A percentile compares a stretch with the other conserved stretches of the same genome.
Evolutionary conservation across 2,797 vertebrate species (phyloP).

Genomic region (Xenops minutus): DNA sequence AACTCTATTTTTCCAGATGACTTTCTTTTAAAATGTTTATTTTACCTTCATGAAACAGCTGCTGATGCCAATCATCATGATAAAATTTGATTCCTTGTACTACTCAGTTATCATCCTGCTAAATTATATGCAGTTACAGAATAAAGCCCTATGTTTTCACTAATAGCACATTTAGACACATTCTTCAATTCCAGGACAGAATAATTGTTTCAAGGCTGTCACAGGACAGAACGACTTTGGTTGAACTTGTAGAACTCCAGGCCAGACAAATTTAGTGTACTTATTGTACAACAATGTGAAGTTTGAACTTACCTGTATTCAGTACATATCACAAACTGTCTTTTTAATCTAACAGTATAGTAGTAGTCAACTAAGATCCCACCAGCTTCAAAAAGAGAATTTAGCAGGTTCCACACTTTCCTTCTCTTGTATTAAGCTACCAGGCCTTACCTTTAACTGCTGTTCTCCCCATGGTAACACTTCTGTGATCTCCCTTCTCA

Average conservation of each 20-base stretch:
- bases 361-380: neutral
- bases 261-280: neutral
- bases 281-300: neutral
- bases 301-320: neutral
- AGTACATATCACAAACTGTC: neutral
- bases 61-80: neutral
- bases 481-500: constrained; percentile 64
- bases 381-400: neutral
- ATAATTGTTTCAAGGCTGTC: neutral
- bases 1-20: neutral
- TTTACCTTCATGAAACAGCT: neutral
- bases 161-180: neutral
- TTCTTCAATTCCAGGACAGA: neutral
- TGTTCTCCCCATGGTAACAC: constrained; percentile 85
- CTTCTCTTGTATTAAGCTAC: constrained; percentile 3
- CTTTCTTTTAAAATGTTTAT: neutral
- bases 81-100: neutral
- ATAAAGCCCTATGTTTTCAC: neutral
- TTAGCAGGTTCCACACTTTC: neutral
- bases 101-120: neutral
- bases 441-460: constrained; percentile 82
- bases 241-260: neutral
- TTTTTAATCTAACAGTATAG: neutral
- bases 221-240: neutral
- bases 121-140: neutral